Percentiles rank a stretch among this genome's conserved stretches.
phyloP scores from a whole-genome alignment of 1,140 invertebrate species.

The Trichogramma pretiosum region DNA sequence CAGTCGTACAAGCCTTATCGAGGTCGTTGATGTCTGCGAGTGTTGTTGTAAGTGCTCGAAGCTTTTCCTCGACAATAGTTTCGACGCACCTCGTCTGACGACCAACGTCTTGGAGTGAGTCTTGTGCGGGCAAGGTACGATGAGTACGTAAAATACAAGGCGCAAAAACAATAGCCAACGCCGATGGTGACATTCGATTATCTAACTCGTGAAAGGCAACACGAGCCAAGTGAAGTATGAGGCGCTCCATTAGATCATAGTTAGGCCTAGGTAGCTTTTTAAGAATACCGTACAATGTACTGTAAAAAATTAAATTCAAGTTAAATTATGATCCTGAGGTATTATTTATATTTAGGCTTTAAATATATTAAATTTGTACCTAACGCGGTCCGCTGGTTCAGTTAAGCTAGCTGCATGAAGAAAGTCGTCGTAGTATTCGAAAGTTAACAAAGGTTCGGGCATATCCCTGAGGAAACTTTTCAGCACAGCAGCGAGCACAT shows the following conservation, averaged over 20 bases:
- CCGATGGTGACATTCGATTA: constrained; percentile 87
- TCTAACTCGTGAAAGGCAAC: constrained; percentile 78
- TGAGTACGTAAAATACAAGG: constrained; percentile 86
- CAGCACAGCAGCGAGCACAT: constrained; percentile 83
- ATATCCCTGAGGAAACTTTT: constrained; percentile 88
- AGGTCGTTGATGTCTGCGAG: constrained; percentile 82
- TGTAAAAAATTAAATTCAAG: no score
- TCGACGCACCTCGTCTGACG: constrained; percentile 79
- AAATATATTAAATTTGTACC: constrained; percentile 1
- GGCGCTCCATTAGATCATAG: constrained; percentile 82
- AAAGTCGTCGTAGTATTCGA: constrained; percentile 91
- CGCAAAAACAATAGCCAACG: constrained; percentile 89
- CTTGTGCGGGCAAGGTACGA: constrained; percentile 78
- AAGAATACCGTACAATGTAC: constrained; percentile 74
- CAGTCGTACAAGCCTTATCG: constrained; percentile 71
- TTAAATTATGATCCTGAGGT: not conserved
- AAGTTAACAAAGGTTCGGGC: constrained; percentile 86
- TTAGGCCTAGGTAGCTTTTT: constrained; percentile 84
- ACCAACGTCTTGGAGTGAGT: constrained; percentile 73
- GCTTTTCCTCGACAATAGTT: constrained; percentile 73
- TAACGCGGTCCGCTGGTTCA: constrained; percentile 70
- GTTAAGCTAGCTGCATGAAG: constrained; percentile 75
- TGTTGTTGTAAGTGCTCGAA: constrained; percentile 66
- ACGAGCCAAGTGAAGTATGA: constrained; percentile 87
- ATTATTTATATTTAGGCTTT: not conserved